phyloP scores from a whole-genome alignment of 2,888 invertebrate genomes.

The Tanypteryx hageni region DNA sequence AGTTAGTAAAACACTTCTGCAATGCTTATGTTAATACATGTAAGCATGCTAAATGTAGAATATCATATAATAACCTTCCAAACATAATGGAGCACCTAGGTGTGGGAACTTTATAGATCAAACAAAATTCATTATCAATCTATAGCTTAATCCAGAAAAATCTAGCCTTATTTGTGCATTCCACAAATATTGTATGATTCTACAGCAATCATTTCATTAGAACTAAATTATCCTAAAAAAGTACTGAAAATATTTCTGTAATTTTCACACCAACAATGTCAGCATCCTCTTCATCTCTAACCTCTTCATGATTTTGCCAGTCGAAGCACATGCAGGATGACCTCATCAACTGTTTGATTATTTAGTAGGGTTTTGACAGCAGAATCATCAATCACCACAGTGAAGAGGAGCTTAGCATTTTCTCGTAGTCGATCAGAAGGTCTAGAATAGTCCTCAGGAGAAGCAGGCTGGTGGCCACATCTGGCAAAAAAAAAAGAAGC shows the following conservation, averaged over 20 bases:
- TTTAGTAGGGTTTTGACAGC: conserved; percentile 87
- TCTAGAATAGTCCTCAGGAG: conserved; percentile 80
- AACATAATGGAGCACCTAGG: conserved; percentile 38
- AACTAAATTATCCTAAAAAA: conserved; percentile 4
- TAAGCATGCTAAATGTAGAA: background rate
- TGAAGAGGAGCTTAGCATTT: conserved; percentile 89
- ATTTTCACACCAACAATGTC: conserved; percentile 71
- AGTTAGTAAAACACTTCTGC: conserved; percentile 5
- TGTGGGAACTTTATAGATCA: background rate
- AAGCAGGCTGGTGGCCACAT: conserved; percentile 84
- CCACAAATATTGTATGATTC: background rate
- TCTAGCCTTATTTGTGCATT: conserved; percentile 4
- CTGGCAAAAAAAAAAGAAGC: background rate
- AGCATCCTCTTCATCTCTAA: background rate
- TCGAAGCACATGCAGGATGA: conserved; percentile 87
- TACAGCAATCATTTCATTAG: background rate
- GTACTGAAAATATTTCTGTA: background rate
- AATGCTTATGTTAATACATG: background rate
- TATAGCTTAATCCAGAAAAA: background rate
- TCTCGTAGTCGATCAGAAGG: conserved; percentile 84
- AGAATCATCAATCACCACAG: conserved; percentile 89
- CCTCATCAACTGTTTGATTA: conserved; percentile 92
- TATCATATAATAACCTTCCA: conserved; percentile 28
- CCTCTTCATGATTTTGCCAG: conserved; percentile 75
- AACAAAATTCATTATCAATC: background rate